Evolutionary conservation across 2,797 vertebrate species (phyloP), one percentile per base, ranked within the genome.

Genomic region (Anableps anableps): DNA sequence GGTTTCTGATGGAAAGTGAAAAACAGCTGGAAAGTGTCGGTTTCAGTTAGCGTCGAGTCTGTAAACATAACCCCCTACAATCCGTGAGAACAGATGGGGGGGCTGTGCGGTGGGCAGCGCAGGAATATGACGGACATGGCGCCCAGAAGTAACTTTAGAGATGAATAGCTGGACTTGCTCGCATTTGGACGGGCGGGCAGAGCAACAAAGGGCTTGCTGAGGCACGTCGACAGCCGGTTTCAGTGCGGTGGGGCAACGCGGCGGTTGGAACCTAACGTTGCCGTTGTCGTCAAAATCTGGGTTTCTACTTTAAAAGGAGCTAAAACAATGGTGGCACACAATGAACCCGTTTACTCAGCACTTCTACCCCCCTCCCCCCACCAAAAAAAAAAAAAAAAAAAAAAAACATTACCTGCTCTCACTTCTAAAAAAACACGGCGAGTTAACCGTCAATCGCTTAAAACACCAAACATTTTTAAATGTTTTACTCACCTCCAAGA

Each of bases 161-260:
- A 53, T 45, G 80, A 79, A 47, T 62, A 9, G 36, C 26, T 68
- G 64, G 60, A 34, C 17, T 31, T 2, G 4, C 48, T 0, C 43
- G 36, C 4, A 8, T 78, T 51, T 60, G 81, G 72, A 78, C 23
- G 3, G 77, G 85, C 80, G 84, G 79, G 76, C 1, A 72, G 66
- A 76, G 73, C 77, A 91, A 93, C 92, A 93, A 93, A 91, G 91
- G 85, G 84, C 84, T 82, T 83, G 90, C 66, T 26, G 36, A 71
- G 78, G 47, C 90, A 75, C 4, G 34, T 73, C 51, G 72, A 36
- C 66, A 34, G 71, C 80, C 70, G 4, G 23, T 31, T 53, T 38
- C 36, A 43, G 29, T 0, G 58, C 72, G 41, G 23, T 8, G 10
- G 5, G 36, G 47, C 7, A 23, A 48, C 51, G 21, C 8, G 13